These are phyloP conservation scores for Momotus momota DNA, from an alignment of 2,797 vertebrate species.

Conservation along the genomic window DNA sequence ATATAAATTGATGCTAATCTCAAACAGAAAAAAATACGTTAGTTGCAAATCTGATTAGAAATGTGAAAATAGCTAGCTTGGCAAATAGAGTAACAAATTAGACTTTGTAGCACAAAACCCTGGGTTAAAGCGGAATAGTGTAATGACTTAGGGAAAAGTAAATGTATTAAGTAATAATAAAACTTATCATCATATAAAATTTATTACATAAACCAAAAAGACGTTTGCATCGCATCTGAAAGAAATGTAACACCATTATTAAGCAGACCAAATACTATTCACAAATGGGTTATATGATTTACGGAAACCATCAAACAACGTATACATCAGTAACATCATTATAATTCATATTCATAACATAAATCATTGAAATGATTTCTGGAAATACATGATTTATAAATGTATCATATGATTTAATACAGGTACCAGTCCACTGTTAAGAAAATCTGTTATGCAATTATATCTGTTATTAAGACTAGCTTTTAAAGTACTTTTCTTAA, in stretches of 20 bases:
- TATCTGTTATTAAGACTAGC: not conserved
- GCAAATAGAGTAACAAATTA: not conserved
- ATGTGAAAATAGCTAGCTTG: not conserved
- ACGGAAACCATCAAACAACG: constrained; percentile 21
- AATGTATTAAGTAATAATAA: not conserved
- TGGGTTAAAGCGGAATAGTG: not conserved
- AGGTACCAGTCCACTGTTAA: not conserved
- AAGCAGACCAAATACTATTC: not conserved
- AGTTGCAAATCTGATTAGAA: not conserved
- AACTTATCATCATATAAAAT: not conserved
- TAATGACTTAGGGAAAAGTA: not conserved
- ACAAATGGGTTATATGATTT: constrained; percentile 15
- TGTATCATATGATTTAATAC: not conserved
- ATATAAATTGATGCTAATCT: not conserved
- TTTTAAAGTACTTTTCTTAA: not conserved
- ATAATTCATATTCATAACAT: constrained; percentile 24
- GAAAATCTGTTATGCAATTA: not conserved
- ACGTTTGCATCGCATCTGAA: not conserved
- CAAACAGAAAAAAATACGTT: not conserved
- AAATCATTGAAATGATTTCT: constrained; percentile 16
- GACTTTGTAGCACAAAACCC: not conserved
- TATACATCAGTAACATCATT: constrained; percentile 18
- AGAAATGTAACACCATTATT: not conserved
- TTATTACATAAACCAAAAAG: constrained; percentile 1
- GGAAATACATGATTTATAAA: constrained; percentile 31